These are phyloP conservation scores for Sinodicranocentrus sp. DNA, from an alignment of 2,888 invertebrate genomes.

Conservation along the genomic window DNA sequence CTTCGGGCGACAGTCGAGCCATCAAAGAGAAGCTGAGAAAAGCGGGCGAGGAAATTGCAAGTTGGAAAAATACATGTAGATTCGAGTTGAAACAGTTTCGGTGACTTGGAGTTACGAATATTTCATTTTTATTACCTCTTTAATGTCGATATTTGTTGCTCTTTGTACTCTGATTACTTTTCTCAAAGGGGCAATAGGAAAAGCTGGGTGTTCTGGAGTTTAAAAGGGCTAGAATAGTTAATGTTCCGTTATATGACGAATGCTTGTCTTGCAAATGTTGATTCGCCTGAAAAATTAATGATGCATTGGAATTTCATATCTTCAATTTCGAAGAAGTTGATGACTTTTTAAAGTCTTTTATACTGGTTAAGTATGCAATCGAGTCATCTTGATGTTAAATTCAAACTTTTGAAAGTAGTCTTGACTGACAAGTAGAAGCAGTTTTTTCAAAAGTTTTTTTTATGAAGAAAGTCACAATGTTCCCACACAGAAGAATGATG, in stretches of 20 bases:
- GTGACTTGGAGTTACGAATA: slow-evolving; percentile 45
- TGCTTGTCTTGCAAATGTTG: neutral
- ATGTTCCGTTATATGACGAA: neutral
- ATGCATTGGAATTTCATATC: neutral
- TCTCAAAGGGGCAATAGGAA: slow-evolving; percentile 18
- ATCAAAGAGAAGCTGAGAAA: slow-evolving; percentile 50
- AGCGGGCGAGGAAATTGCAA: slow-evolving; percentile 9
- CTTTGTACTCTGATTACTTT: slow-evolving; percentile 26
- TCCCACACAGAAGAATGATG: too few species aligned
- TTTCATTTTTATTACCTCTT: slow-evolving; percentile 57
- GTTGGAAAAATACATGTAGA: slow-evolving; percentile 8
- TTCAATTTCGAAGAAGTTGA: too few species aligned
- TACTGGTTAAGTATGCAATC: too few species aligned
- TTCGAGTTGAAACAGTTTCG: neutral
- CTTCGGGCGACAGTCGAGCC: slow-evolving; percentile 56
- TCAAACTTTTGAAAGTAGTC: too few species aligned
- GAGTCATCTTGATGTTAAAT: too few species aligned
- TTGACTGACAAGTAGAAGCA: too few species aligned
- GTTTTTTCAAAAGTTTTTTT: too few species aligned
- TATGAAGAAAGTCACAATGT: slow-evolving; percentile 2
- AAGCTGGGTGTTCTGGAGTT: neutral
- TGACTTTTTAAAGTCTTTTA: too few species aligned
- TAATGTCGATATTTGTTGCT: slow-evolving; percentile 24
- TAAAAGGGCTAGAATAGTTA: neutral
- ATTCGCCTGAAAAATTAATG: neutral